Base-by-base conservation (phyloP, 2,888 invertebrate species). In the Drosophila trichaetosa region DNA sequence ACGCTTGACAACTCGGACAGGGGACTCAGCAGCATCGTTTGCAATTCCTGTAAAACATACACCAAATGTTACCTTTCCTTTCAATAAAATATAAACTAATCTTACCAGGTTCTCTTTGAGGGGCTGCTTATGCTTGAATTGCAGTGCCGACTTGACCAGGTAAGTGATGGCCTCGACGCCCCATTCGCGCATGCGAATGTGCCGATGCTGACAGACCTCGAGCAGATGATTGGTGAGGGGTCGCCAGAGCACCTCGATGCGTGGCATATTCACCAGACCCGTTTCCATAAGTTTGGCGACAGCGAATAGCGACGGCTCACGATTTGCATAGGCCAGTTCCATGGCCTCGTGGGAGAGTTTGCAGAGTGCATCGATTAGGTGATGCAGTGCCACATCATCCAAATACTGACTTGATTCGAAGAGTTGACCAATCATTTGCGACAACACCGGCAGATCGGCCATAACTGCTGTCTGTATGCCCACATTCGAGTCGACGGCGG, bases 211-310 rank as follows among this genome's bases (percentile, higher is more conserved):
- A 91, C 98, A 98, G 71, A 98, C 98, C 94, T 99, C 98, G 53
- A 99, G 93, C n/a, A 99, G 94, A 93, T 99, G 99, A 92, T 97
- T 98, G 0, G 99, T 99, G 64, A 99, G 95, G 0, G 98, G 98
- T 78, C 97, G 95, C 99, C 99, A 99, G 82, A 98, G 95, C 0
- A 99, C 97, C 93, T 98, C 98, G 51, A 99, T 97, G 63, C 99
- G 94, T 56, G 96, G 95, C 94, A 99, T 95, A 93, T 99, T 99
- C 0, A 98, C 98, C 70, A 99, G 93, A 0, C 98, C 99, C 0
- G 98, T 99, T 94, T 99, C 99, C n/a, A 99, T 94, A n/a, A 99
- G 94, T 93, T 99, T 99, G 4, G 99, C 99, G 4, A 99, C 98
- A 4, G 99, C 99, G 93, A 99, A 99, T 65, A 99, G 93, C 0